Evolutionary conservation across 2,113 vertebrate species (phyloP), one percentile per base, ranked within the genome.

Genomic region (Stercorarius parasiticus): DNA sequence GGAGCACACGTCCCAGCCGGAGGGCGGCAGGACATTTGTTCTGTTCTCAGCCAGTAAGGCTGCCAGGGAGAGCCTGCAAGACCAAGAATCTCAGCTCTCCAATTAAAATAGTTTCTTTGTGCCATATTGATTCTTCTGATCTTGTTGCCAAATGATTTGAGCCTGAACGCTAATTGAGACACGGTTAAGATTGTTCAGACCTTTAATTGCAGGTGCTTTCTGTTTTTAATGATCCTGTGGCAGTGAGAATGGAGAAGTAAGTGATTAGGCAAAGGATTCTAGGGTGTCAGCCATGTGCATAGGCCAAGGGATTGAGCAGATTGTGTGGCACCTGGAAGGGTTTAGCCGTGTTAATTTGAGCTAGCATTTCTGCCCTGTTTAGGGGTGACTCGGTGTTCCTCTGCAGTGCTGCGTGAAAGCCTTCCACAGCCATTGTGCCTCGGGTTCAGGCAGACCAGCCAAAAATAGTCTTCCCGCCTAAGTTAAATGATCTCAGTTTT

Each of bases 1-100:
- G 56, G 32, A 55, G 1, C 45, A 8, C 0, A 0, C 13, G 27
- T 29, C 36, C 27, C 2, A 4, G 66, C 1, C 1, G 5, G 49
- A 26, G 21, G 50, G 64, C 20, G 36, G 40, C 5, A 32, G 27
- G 58, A 6, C 14, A 10, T 4, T 42, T 52, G 56, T 6, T 42
- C 21, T 52, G 25, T 5, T 43, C 58, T 40, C 13, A 7, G 56
- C 3, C 4, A 2, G 10, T 11, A 32, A 26, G 36, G 66, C 45
- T 86, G 66, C 43, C 62, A 50, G 76, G n/a, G 30, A 67, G 15
- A 87, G 22, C 81, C 77, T 36, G 36, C 26, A 6, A 13, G 36
- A 18, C 45, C 82, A 32, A 30, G 13, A 53, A 32, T 5, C 50
- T 72, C 77, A 59, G 27, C 70, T 45, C 47, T 76, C 36, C 67